Conservation (phyloP, 2,888 invertebrate genomes). For the Phortica magna region DNA sequence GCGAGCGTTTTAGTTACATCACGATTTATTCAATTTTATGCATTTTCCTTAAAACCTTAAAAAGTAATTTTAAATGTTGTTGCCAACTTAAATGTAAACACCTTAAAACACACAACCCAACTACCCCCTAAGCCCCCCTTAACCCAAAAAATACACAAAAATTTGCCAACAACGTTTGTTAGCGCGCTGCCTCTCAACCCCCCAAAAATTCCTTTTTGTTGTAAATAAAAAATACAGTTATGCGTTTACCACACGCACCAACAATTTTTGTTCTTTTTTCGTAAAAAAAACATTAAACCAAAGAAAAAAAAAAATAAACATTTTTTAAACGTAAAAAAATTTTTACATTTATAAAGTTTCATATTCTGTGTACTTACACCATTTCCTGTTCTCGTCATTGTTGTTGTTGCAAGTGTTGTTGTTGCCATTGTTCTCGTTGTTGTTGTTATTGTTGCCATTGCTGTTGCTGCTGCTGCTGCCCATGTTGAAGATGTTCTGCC, state of each 20-base stretch:
- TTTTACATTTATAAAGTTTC: background rate
- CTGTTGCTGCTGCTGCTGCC: slow-evolving; percentile 13
- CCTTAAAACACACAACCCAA: background rate
- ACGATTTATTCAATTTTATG: background rate
- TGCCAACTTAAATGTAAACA: background rate
- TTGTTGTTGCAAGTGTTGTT: background rate
- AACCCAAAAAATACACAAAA: background rate
- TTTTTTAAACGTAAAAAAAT: background rate
- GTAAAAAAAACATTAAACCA: background rate
- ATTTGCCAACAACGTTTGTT: background rate
- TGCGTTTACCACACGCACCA: slow-evolving; percentile 17
- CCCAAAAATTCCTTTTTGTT: background rate
- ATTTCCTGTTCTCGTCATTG: slow-evolving; percentile 18
- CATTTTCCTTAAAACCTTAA: background rate
- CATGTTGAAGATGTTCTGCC: background rate
- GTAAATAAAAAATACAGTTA: background rate
- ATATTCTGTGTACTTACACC: background rate
- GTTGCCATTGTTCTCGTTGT: slow-evolving; percentile 15
- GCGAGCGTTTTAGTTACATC: background rate
- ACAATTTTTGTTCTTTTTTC: slow-evolving; percentile 22
- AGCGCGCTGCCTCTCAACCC: background rate
- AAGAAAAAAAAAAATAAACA: background rate
- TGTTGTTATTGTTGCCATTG: slow-evolving; percentile 17
- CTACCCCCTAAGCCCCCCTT: background rate
- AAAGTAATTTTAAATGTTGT: slow-evolving; percentile 10